These are phyloP conservation scores for Agrotis ipsilon DNA, from an alignment of 2,888 invertebrate species.

Conservation along the genomic window DNA sequence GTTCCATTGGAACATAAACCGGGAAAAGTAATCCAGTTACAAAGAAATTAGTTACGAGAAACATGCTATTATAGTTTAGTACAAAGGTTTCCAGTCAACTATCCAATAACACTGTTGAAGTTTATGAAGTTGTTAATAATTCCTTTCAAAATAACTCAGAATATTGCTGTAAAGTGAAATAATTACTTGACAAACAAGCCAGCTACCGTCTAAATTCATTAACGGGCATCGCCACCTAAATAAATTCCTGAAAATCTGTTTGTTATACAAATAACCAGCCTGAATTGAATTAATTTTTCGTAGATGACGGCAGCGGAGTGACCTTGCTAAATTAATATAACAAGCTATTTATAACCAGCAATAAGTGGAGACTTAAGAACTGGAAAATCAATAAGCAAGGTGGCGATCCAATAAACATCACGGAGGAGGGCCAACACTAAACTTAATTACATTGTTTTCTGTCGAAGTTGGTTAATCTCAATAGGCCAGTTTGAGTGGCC, in stretches of 20 bases:
- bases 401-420: constrained; percentile 75
- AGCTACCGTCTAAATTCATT: constrained; percentile 42
- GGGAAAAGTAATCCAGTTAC: constrained; percentile 42
- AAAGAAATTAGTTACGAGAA: constrained; percentile 38
- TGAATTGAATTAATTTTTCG: constrained; percentile 22
- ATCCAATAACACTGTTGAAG: constrained; percentile 11
- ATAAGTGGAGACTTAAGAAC: constrained; percentile 38
- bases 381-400: constrained; percentile 69
- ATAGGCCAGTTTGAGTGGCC: constrained; percentile 71
- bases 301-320: constrained; percentile 2
- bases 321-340: constrained; percentile 16
- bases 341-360: constrained; percentile 23
- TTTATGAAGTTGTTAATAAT: constrained; percentile 21
- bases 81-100: constrained; percentile 36
- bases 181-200: constrained; percentile 52
- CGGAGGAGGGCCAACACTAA: constrained; percentile 69
- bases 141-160: constrained; percentile 30
- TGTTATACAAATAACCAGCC: constrained; percentile 15
- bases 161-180: constrained; percentile 33
- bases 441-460: constrained; percentile 82
- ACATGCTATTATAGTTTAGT: constrained; percentile 19
- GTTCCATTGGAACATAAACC: constrained; percentile 38
- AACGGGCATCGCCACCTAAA: constrained; percentile 34
- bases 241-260: constrained; percentile 43
- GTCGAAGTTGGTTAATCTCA: constrained; percentile 79